Evolutionary conservation across 2,888 invertebrate species (phyloP).

Genomic region (Diplolepis rosae): DNA sequence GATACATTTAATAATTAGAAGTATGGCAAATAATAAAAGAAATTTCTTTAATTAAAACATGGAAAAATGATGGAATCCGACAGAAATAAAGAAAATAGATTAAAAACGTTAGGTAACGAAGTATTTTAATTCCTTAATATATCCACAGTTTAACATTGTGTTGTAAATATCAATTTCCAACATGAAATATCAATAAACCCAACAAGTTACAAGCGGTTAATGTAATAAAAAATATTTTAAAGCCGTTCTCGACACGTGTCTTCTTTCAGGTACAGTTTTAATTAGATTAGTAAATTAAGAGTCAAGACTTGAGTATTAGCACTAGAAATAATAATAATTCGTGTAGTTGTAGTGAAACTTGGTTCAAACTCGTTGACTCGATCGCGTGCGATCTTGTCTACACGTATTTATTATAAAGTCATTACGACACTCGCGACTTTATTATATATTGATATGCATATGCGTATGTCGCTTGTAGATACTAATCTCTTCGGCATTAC

Average conservation of each 20-base stretch:
- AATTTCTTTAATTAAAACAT: too few relatives aligned
- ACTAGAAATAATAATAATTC: slow-evolving; percentile 27
- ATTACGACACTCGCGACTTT: slow-evolving; percentile 51
- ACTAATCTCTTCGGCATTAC: slow-evolving; percentile 50
- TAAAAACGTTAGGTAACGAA: too few relatives aligned
- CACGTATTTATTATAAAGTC: slow-evolving; percentile 57
- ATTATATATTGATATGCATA: slow-evolving; percentile 47
- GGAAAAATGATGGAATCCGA: too few relatives aligned
- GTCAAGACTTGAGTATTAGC: background rate
- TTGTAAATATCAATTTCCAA: too few relatives aligned
- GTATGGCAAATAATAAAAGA: too few relatives aligned
- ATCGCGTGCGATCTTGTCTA: slow-evolving; percentile 45
- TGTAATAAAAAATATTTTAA: too few relatives aligned
- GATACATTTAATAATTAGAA: too few relatives aligned
- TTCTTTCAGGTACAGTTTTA: background rate
- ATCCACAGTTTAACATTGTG: too few relatives aligned
- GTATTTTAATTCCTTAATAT: too few relatives aligned
- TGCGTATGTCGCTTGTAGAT: slow-evolving; percentile 49
- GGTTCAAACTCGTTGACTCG: slow-evolving; percentile 33
- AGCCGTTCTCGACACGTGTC: background rate
- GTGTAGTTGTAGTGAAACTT: slow-evolving; percentile 35
- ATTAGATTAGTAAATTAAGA: background rate
- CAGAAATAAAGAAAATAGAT: too few relatives aligned
- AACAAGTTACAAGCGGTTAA: too few relatives aligned
- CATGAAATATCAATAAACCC: too few relatives aligned